Base-by-base conservation (phyloP, 1,140 invertebrate species). In the Leucophenga varia region DNA sequence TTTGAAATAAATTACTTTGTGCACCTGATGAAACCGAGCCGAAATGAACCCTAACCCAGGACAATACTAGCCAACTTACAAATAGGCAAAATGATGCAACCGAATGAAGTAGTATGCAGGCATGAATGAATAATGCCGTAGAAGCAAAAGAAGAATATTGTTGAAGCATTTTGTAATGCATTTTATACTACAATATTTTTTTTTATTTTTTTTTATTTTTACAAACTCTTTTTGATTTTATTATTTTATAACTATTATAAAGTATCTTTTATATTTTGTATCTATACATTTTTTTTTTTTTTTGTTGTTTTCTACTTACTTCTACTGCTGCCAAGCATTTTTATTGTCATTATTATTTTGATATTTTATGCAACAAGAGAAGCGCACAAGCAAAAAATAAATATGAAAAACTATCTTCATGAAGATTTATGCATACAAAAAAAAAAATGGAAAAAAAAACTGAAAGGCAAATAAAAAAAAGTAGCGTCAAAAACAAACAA, bases 311-410 rank as follows among this genome's bases (percentile, higher is more conserved):
- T 8, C 13, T 19, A 37, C 4, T n/a, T n/a, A 18, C 7, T 5
- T 16, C 35, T 7, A 17, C 14, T n/a, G n/a, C n/a, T n/a, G n/a
- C n/a, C n/a, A n/a, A 25, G 22, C 22, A 25, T 10, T 25, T 64
- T 57, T 61, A 65, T 65, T 65, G 61, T 65, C 61, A 64, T 65
- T 65, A 65, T 61, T 61, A 65, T 65, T 65, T 61, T 61, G 58
- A 58, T 61, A 65, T 43, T 39, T 52, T 54, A 25, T 25, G 22
- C 22, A 6, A 25, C 22, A 25, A n/a, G n/a, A n/a, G n/a, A n/a
- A n/a, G n/a, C n/a, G n/a, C n/a, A n/a, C n/a, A n/a, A n/a, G n/a
- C n/a, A n/a, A n/a, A n/a, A n/a, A n/a, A n/a, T n/a, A n/a, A n/a
- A n/a, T n/a, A n/a, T n/a, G n/a, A n/a, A n/a, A n/a, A n/a, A 25